phyloP scores from a whole-genome alignment of 2,113 vertebrate species.

The Gopherus flavomarginatus region DNA sequence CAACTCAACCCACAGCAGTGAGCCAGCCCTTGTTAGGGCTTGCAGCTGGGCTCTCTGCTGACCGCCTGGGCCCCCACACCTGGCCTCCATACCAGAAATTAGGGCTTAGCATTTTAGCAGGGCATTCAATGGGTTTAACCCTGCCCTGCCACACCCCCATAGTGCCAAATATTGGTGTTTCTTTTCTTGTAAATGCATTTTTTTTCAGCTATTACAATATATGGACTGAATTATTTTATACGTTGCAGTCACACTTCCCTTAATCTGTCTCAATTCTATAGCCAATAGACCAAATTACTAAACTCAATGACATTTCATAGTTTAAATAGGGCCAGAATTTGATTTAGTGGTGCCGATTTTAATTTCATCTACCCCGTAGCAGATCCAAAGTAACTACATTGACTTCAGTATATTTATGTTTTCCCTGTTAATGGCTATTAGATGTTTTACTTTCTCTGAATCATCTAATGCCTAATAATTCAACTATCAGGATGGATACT shows the following conservation, averaged over 20 bases:
- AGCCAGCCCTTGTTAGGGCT: no score
- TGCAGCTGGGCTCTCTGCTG: no score
- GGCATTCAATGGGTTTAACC: no score
- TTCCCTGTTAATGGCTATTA: not conserved
- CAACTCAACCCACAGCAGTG: no score
- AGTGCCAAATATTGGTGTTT: constrained; percentile 27
- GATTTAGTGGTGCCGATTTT: not conserved
- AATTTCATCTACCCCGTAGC: not conserved
- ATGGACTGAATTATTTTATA: not conserved
- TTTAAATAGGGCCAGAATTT: not conserved
- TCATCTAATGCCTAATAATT: not conserved
- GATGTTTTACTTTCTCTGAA: not conserved
- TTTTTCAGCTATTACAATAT: constrained; percentile 39
- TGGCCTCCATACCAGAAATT: no score
- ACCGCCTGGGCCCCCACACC: no score
- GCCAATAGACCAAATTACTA: constrained; percentile 8
- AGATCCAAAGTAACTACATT: not conserved
- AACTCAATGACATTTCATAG: not conserved
- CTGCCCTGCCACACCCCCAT: not conserved
- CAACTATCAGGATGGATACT: not conserved
- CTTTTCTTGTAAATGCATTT: constrained; percentile 27
- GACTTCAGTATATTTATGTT: constrained; percentile 2
- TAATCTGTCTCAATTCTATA: not conserved
- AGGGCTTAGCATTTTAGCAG: no score
- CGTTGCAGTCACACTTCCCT: constrained; percentile 12